Evolutionary conservation across 1,140 invertebrate genomes (phyloP), one percentile per base, ranked within the genome.

Genomic region (Drosophila ohnishii): DNA sequence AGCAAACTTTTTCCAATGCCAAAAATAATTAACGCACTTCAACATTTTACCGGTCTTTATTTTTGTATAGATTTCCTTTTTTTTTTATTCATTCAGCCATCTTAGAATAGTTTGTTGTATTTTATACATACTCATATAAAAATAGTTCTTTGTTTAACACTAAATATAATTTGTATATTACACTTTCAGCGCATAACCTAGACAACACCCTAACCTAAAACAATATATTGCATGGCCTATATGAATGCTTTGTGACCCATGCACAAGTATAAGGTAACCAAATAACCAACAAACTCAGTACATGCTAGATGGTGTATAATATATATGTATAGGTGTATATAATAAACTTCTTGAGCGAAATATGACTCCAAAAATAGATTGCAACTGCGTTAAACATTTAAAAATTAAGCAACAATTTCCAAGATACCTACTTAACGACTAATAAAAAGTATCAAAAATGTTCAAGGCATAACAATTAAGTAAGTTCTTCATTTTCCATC

Each of bases 371-470:
- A 84, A 80, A 78, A 78, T 81, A 77, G 40, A 83, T 87, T 87
- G 75, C 66, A 83, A 79, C 64, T 86, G 76, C 50, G 53, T 88
- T 78, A 39, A 78, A 78, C 56, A 48, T 78, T 50, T 88, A 88
- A 67, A 87, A 84, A 87, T 80, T 87, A 87, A 80, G 84, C 84
- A 87, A 87, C 84, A 88, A 87, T 84, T 87, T 87, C 84, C 84
- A 84, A 78, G 72, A 88, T 80, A 87, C 84, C 84, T 87, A 87
- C 84, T 88, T 87, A 88, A 28, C 11, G n/a, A 50, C 83, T 87
- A 87, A 51, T 59, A 87, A 84, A 87, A 71, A 42, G 65, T 88
- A 87, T 87, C 75, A 83, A 87, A 86, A 86, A 75, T 57, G 58
- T 62, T 87, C 75, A 88, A 83, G 75, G 75, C 79, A 83, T 88